Conservation (phyloP, 2,797 vertebrate species). For the Pseudomugil gertrudae region DNA sequence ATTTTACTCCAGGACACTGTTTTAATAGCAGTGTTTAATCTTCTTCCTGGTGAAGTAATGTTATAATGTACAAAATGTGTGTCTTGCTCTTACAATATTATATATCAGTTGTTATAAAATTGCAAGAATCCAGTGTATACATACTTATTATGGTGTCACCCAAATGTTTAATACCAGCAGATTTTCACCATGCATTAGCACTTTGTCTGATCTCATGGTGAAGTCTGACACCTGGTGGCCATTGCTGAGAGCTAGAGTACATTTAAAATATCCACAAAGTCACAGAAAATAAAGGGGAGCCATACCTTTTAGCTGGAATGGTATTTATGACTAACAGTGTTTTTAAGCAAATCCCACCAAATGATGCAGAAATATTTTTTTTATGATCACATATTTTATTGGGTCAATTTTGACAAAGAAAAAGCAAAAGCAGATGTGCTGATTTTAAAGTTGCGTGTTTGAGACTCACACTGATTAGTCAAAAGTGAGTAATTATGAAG, state of each 20-base stretch:
- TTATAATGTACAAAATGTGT: neutral
- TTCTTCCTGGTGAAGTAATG: neutral
- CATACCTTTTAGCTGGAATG: fast-evolving
- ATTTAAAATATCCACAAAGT: neutral
- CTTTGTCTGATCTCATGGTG: neutral
- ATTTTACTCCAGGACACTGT: neutral
- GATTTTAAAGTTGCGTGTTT: too few relatives aligned
- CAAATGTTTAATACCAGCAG: neutral
- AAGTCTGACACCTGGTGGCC: constrained; percentile 60
- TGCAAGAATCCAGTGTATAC: neutral
- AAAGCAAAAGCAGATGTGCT: too few relatives aligned
- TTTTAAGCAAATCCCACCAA: too few relatives aligned
- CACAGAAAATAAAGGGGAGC: neutral
- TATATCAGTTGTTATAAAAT: neutral
- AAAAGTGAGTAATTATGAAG: too few relatives aligned
- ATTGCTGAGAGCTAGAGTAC: neutral
- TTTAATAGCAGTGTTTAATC: neutral
- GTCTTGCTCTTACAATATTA: neutral
- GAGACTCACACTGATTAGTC: too few relatives aligned
- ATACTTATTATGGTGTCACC: neutral
- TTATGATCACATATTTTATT: too few relatives aligned
- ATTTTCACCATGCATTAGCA: too few relatives aligned
- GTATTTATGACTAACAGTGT: neutral
- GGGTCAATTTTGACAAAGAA: too few relatives aligned
- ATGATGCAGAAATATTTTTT: too few relatives aligned